Evolutionary conservation across 2,797 vertebrate species (phyloP), one percentile per base, ranked within the genome.

Genomic region (Apodemus agrarius): DNA sequence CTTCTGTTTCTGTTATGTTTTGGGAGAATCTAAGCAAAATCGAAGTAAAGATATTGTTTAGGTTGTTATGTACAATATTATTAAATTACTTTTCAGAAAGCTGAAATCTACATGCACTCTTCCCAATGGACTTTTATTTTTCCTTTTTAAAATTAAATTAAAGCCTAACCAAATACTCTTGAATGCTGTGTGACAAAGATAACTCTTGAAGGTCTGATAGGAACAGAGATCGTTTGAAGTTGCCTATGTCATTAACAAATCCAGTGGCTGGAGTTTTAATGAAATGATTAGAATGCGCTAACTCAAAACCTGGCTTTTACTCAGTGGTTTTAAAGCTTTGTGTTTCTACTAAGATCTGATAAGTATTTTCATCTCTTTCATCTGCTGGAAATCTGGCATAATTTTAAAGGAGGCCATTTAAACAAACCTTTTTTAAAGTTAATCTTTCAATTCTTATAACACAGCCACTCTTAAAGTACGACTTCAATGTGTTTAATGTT

Each of bases 341-440:
- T n/a, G 4, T 95, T 89, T 95, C 19, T 31, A 61, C 83, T 95
- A 3, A 84, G 54, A 90, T 93, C 29, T 94, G 57, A 69, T 95
- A 91, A 95, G 4, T 54, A 19, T 94, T 96, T 96, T 92, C 76
- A 46, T 67, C 59, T 95, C 52, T 90, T 76, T 85, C 37, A 81
- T 94, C 91, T 93, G 61, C 75, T 93, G 26, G 57, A 76, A 92
- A 94, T 3, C 16, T 89, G 79, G 19, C 24, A 89, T 4, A 82
- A 91, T 95, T 85, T 89, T 92, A 89, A 92, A 85, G 81, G 34
- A 85, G 29, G 84, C 31, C 8, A 89, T 57, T 96, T 94, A 91
- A 75, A 92, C 5, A 95, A 91, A 29, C 90, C 16, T 24, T 24
- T 93, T 61, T 59, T 24, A 61, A 57, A 89, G 61, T 96, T 89